phyloP scores from a whole-genome alignment of 2,888 invertebrate genomes.

The Abrostola tripartita region DNA sequence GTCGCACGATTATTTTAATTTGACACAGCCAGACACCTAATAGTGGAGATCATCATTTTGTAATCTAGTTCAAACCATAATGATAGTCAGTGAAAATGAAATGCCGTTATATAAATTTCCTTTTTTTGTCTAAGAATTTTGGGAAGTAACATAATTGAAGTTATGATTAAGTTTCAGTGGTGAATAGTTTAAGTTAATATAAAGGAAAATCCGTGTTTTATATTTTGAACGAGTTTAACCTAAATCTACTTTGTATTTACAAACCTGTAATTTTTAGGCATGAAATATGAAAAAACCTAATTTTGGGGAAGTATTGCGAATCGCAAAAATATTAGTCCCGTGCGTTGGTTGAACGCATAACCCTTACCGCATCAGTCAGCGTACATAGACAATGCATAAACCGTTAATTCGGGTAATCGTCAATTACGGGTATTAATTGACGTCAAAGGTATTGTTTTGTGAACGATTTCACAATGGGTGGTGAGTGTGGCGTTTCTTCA shows the following conservation, averaged over 20 bases:
- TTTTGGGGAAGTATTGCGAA: too few species aligned
- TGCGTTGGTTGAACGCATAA: neutral
- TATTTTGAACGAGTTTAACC: too few species aligned
- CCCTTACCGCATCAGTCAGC: too few species aligned
- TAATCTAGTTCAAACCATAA: slow-evolving; percentile 38
- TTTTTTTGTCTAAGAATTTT: slow-evolving; percentile 32
- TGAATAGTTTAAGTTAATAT: too few species aligned
- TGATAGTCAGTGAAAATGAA: slow-evolving; percentile 44
- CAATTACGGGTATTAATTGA: slow-evolving; percentile 61
- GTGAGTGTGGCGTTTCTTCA: slow-evolving; percentile 25
- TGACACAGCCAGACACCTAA: slow-evolving; percentile 15
- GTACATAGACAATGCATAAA: too few species aligned
- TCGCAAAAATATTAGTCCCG: neutral
- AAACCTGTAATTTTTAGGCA: too few species aligned
- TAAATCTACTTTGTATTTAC: too few species aligned
- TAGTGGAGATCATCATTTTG: slow-evolving; percentile 21
- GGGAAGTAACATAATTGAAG: slow-evolving; percentile 3
- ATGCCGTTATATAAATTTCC: slow-evolving; percentile 39
- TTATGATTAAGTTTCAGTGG: slow-evolving; percentile 5
- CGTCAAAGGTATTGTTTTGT: slow-evolving; percentile 54
- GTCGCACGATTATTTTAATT: slow-evolving; percentile 25
- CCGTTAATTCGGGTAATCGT: neutral
- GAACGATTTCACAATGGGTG: slow-evolving; percentile 31
- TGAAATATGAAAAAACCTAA: too few species aligned
- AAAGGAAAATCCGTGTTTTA: too few species aligned